These are phyloP conservation scores for Varanus salvator DNA, from an alignment of 2,113 vertebrate species.

Conservation along the genomic window DNA sequence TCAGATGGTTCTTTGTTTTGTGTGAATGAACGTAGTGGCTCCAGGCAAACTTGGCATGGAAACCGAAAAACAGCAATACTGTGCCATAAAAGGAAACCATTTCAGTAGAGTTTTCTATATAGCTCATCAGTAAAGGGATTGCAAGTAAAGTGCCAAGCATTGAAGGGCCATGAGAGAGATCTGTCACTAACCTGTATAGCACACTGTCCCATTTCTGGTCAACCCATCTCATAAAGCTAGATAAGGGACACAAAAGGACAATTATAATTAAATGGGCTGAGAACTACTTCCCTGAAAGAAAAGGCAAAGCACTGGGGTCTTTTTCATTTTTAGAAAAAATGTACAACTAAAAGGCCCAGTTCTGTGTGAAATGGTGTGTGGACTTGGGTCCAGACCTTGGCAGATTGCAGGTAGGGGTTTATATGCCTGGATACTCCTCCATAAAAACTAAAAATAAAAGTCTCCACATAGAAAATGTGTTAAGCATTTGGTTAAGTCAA, in stretches of 20 bases:
- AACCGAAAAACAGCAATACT: rapidly evolving
- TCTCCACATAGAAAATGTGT: neutral
- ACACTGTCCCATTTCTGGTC: neutral
- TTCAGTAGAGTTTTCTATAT: conserved; percentile 1
- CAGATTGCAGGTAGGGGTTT: too few relatives aligned
- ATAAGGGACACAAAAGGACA: neutral
- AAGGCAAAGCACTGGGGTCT: neutral
- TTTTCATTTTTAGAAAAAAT: neutral
- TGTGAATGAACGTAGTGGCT: conserved; percentile 11
- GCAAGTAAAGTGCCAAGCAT: neutral
- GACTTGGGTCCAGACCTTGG: too few relatives aligned
- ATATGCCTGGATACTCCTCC: too few relatives aligned
- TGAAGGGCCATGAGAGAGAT: neutral
- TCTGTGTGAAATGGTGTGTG: too few relatives aligned
- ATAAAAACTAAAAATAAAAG: too few relatives aligned
- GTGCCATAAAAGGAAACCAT: neutral
- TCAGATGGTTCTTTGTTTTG: conserved; percentile 43
- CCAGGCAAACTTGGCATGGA: conserved; percentile 35
- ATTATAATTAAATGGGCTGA: neutral
- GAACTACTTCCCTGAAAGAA: neutral
- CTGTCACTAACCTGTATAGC: neutral
- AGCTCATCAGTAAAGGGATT: neutral
- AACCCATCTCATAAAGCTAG: neutral
- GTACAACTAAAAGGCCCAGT: too few relatives aligned
- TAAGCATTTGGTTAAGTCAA: neutral